These are phyloP conservation scores for Silurus lanzhouensis DNA, from an alignment of 2,797 vertebrate genomes.

Conservation along the genomic window DNA sequence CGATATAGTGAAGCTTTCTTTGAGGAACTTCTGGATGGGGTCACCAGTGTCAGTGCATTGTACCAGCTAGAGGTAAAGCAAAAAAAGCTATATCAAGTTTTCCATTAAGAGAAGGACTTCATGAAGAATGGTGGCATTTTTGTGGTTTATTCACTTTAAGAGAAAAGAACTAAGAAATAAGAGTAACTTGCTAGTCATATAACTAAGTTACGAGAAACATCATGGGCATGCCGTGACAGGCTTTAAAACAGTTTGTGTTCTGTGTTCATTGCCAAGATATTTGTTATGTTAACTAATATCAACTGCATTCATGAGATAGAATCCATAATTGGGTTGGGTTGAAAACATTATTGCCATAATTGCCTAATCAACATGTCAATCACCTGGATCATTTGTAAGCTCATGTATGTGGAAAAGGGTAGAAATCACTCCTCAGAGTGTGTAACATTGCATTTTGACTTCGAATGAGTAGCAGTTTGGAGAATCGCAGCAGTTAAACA, in stretches of 20 bases:
- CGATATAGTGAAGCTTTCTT: neutral
- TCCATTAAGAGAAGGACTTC: neutral
- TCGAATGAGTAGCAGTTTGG: neutral
- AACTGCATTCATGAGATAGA: neutral
- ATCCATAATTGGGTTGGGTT: neutral
- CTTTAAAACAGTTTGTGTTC: neutral
- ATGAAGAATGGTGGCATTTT: neutral
- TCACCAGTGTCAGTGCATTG: neutral
- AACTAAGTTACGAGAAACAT: neutral
- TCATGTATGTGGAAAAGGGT: neutral
- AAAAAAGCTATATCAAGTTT: neutral
- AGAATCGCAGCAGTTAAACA: neutral
- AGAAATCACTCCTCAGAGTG: neutral
- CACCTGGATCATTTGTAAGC: too few species aligned
- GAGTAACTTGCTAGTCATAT: neutral
- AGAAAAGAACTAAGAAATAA: neutral
- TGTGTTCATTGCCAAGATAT: neutral
- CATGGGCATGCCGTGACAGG: neutral
- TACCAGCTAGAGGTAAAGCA: neutral
- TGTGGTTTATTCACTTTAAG: neutral
- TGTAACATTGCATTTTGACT: neutral
- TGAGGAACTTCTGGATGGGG: neutral
- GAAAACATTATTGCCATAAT: neutral
- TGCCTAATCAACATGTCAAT: neutral
- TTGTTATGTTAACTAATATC: neutral